A percentile compares a stretch with the other conserved stretches of the same genome.
Evolutionary conservation across 2,113 vertebrate genomes (phyloP).

Genomic region (Anolis sagrei): DNA sequence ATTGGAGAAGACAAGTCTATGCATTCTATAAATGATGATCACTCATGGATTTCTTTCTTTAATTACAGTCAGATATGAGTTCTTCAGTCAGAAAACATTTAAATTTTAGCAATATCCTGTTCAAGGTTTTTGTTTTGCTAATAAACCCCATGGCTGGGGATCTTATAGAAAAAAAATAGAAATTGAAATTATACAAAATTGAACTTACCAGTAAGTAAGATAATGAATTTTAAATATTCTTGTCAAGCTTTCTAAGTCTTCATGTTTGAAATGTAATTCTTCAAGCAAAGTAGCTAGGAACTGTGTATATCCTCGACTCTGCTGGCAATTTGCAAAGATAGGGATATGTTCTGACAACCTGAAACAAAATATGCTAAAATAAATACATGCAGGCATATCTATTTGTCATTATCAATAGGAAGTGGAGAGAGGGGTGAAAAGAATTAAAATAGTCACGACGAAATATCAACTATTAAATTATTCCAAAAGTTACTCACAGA

Average conservation of each 20-base stretch:
- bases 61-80: no score
- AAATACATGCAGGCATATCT: no score
- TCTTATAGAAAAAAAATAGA: slow-evolving; percentile 17
- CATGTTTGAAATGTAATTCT: slow-evolving; percentile 77
- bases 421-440: neutral
- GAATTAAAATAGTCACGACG: neutral
- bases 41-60: no score
- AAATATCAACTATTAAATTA: slow-evolving; percentile 2
- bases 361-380: slow-evolving; percentile 30
- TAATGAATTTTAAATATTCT: slow-evolving; percentile 69
- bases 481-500: no score
- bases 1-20: no score
- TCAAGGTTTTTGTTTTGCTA: no score
- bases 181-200: slow-evolving; percentile 8
- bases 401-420: neutral
- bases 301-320: slow-evolving; percentile 68
- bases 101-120: neutral
- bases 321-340: slow-evolving; percentile 62
- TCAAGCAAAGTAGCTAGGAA: slow-evolving; percentile 77
- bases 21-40: no score
- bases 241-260: slow-evolving; percentile 80
- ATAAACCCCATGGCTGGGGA: slow-evolving; percentile 12
- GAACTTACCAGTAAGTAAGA: slow-evolving; percentile 62
- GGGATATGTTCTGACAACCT: slow-evolving; percentile 72
- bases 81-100: neutral